A percentile compares a stretch with the other conserved stretches of the same genome.
Evolutionary conservation across 2,888 invertebrate species (phyloP).

Genomic region (Ephialtes manifestator): DNA sequence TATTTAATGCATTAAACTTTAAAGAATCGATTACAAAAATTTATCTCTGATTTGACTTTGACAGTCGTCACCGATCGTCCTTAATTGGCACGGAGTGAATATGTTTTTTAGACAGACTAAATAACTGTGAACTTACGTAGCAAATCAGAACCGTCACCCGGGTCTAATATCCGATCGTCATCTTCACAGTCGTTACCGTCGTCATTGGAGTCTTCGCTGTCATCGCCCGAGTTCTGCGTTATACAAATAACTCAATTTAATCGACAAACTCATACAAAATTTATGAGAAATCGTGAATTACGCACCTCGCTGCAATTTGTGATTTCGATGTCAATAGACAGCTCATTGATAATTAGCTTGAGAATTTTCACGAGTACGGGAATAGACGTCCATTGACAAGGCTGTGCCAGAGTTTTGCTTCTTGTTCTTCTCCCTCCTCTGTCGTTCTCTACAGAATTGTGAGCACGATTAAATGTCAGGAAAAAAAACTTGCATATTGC

Average conservation of each 20-base stretch:
- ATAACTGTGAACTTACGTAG: conserved; percentile 74
- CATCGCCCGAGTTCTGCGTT: conserved; percentile 79
- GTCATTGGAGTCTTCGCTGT: conserved; percentile 80
- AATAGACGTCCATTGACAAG: conserved; percentile 88
- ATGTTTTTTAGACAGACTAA: background rate
- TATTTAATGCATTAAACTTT: too few relatives aligned
- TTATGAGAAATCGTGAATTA: background rate
- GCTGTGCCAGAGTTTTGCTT: conserved; percentile 85
- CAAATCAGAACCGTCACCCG: conserved; percentile 77
- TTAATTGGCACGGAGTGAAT: too few relatives aligned
- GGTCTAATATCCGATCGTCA: conserved; percentile 78
- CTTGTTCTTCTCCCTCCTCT: conserved; percentile 86
- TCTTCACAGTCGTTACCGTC: conserved; percentile 83
- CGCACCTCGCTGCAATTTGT: conserved; percentile 82
- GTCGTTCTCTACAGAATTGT: conserved; percentile 74
- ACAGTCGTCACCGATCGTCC: too few relatives aligned
- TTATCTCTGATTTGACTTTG: too few relatives aligned
- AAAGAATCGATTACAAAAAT: too few relatives aligned
- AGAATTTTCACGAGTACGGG: conserved; percentile 91
- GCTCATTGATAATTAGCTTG: conserved; percentile 90
- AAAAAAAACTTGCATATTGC: background rate
- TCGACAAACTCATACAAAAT: background rate
- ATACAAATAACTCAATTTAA: background rate
- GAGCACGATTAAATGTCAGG: background rate
- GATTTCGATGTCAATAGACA: conserved; percentile 88